A percentile compares a stretch with the other conserved stretches of the same genome.
These are phyloP conservation scores for Simalia tracyae DNA, from an alignment of 2,797 vertebrate species.

Conservation along the genomic window DNA sequence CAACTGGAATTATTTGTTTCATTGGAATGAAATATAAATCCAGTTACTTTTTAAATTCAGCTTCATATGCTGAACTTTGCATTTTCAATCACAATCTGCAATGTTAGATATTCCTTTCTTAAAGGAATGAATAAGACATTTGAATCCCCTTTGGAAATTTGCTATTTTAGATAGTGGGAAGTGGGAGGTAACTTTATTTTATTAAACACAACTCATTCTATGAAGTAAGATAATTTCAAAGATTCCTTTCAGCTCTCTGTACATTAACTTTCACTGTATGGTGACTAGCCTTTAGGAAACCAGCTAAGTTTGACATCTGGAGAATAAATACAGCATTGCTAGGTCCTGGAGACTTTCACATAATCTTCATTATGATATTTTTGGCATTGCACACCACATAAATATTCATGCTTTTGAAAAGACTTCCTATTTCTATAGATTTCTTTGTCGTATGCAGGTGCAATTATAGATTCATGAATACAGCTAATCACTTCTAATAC, in stretches of 20 bases:
- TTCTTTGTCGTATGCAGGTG: slow-evolving; percentile 62
- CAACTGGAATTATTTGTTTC: not conserved
- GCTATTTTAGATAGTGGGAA: not conserved
- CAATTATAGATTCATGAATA: slow-evolving; percentile 58
- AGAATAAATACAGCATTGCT: slow-evolving; percentile 37
- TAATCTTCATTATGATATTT: slow-evolving; percentile 68
- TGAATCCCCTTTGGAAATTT: slow-evolving; percentile 1
- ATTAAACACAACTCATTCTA: slow-evolving; percentile 2
- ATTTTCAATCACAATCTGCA: slow-evolving; percentile 4
- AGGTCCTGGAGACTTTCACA: slow-evolving; percentile 49
- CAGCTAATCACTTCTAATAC: slow-evolving; percentile 49
- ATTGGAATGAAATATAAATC: not conserved
- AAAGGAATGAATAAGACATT: not conserved
- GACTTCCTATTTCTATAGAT: slow-evolving; percentile 64
- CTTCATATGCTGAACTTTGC: not conserved
- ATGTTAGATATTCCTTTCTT: not conserved
- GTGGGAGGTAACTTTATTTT: slow-evolving; percentile 9
- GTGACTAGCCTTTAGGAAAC: slow-evolving; percentile 33
- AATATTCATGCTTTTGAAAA: slow-evolving; percentile 62
- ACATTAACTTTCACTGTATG: not conserved
- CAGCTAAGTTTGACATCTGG: slow-evolving; percentile 49
- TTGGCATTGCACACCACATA: slow-evolving; percentile 43
- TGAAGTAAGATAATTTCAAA: slow-evolving; percentile 14
- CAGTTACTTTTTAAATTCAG: not conserved
- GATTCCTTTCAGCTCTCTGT: slow-evolving; percentile 1